These are phyloP conservation scores for Apodemus agrarius DNA, from an alignment of 2,797 vertebrate genomes.

Conservation along the genomic window DNA sequence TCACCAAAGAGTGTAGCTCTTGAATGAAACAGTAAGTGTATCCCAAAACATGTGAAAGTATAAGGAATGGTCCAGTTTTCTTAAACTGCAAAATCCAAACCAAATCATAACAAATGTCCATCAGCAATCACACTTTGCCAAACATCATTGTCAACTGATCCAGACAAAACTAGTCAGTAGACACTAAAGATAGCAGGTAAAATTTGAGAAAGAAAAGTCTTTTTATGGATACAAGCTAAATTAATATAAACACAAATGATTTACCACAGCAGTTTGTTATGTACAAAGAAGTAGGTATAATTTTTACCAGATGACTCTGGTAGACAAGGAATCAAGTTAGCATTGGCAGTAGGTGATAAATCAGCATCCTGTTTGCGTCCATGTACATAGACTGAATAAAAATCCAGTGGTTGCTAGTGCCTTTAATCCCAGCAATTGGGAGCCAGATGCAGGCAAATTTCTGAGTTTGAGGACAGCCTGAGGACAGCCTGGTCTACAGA, in stretches of 20 bases:
- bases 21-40: not conserved
- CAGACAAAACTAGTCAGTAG: not conserved
- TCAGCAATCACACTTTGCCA: not conserved
- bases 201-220: not conserved
- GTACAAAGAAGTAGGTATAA: not conserved
- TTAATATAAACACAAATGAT: not conserved
- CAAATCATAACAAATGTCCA: not conserved
- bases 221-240: not conserved
- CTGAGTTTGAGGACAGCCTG: no score
- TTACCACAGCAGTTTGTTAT: not conserved
- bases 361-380: not conserved
- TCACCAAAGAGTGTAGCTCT: not conserved
- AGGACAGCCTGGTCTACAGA: no score
- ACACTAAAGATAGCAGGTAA: not conserved
- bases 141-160: not conserved
- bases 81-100: not conserved
- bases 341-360: not conserved
- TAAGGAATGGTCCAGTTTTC: not conserved
- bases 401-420: not conserved
- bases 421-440: no score
- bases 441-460: no score
- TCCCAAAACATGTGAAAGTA: not conserved
- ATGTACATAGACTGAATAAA: not conserved
- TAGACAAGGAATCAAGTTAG: not conserved
- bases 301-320: not conserved